Percentiles rank a stretch among this genome's conserved stretches.
These are phyloP conservation scores for Stegophylla sp. DNA, from an alignment of 2,888 invertebrate species.

Conservation along the genomic window DNA sequence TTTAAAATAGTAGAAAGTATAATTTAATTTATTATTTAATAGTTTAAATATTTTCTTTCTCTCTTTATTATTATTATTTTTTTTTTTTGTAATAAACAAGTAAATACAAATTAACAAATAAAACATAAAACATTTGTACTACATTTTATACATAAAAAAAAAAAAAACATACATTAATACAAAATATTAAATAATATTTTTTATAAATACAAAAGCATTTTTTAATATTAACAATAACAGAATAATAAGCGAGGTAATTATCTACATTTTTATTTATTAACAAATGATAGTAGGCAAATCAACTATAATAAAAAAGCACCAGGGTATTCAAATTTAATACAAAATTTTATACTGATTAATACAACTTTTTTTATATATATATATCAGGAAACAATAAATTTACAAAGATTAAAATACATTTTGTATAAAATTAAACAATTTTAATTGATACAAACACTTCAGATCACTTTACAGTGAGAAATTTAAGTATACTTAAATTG, in stretches of 20 bases:
- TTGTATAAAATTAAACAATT: slow-evolving; percentile 7
- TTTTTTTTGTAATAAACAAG: too few relatives aligned
- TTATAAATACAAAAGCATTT: slow-evolving; percentile 49
- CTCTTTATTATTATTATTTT: too few relatives aligned
- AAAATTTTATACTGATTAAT: slow-evolving; percentile 4
- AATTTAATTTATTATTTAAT: slow-evolving; percentile 7
- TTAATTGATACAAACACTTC: background rate
- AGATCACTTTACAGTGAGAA: background rate
- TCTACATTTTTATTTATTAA: slow-evolving; percentile 29
- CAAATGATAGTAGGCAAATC: slow-evolving; percentile 46
- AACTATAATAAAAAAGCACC: slow-evolving; percentile 51
- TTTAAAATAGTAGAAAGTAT: slow-evolving; percentile 13
- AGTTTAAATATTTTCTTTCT: slow-evolving; percentile 30
- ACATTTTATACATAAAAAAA: slow-evolving; percentile 30
- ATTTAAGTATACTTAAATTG: background rate
- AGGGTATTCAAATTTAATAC: slow-evolving; percentile 16
- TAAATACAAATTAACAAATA: slow-evolving; percentile 21
- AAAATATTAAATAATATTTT: slow-evolving; percentile 25
- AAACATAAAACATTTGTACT: slow-evolving; percentile 50
- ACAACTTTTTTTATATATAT: background rate
- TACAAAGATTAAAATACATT: slow-evolving; percentile 16
- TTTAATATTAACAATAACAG: slow-evolving; percentile 54
- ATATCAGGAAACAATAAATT: slow-evolving; percentile 5
- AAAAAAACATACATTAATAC: slow-evolving; percentile 27
- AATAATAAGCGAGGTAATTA: slow-evolving; percentile 51